Percentiles rank a stretch among this genome's conserved stretches.
phyloP scores from a whole-genome alignment of 2,888 invertebrate species.

The Diachrysia chrysitis region DNA sequence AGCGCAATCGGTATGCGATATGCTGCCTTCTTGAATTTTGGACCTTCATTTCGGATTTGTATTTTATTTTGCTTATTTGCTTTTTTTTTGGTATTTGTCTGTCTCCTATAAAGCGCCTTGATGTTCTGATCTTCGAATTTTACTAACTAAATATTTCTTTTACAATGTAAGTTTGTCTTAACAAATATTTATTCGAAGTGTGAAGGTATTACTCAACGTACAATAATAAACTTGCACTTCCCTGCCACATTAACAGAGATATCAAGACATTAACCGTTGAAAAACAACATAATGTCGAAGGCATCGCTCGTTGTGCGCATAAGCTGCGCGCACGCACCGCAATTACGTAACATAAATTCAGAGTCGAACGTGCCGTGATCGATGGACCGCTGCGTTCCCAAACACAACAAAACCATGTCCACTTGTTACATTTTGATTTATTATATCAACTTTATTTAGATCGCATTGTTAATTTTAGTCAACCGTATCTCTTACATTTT shows the following conservation, averaged over 20 bases:
- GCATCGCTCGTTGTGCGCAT: slow-evolving; percentile 64
- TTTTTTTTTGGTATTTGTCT: too few species aligned
- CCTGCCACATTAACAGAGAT: slow-evolving; percentile 75
- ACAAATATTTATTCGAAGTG: slow-evolving; percentile 50
- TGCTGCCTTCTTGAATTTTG: too few species aligned
- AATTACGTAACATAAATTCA: slow-evolving; percentile 87
- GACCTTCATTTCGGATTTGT: too few species aligned
- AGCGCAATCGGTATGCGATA: too few species aligned
- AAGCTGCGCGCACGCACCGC: slow-evolving; percentile 74
- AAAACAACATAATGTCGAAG: slow-evolving; percentile 76
- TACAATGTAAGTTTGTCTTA: slow-evolving; percentile 26
- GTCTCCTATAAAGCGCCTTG: too few species aligned
- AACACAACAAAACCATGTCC: slow-evolving; percentile 76
- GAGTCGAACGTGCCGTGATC: slow-evolving; percentile 80
- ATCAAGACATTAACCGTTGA: slow-evolving; percentile 75
- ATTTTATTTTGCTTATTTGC: too few species aligned
- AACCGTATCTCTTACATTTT: slow-evolving; percentile 61
- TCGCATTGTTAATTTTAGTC: slow-evolving; percentile 69
- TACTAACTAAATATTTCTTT: slow-evolving; percentile 1
- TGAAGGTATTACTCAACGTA: slow-evolving; percentile 51
- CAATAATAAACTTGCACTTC: slow-evolving; percentile 68
- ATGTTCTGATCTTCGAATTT: neutral
- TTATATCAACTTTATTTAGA: slow-evolving; percentile 70
- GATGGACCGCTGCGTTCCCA: slow-evolving; percentile 77
- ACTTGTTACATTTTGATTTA: slow-evolving; percentile 80